Percentiles rank a stretch among this genome's conserved stretches.
These are phyloP conservation scores for Sipha maydis DNA, from an alignment of 2,888 invertebrate species.

Conservation along the genomic window DNA sequence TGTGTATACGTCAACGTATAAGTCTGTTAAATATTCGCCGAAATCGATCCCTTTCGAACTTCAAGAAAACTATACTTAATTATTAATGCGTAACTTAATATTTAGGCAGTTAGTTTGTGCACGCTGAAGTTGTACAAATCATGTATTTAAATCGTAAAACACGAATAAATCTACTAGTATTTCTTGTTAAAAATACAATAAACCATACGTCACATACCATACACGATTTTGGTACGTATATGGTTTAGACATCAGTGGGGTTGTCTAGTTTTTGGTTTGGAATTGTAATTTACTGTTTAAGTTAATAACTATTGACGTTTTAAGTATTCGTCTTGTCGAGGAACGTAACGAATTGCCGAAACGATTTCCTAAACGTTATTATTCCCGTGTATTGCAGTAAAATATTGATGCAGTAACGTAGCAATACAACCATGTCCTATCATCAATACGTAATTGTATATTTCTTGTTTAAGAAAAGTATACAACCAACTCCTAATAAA, in stretches of 20 bases:
- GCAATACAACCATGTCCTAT: slow-evolving; percentile 29
- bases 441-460: background rate
- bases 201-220: too few species aligned
- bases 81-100: background rate
- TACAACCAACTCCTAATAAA: background rate
- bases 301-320: too few species aligned
- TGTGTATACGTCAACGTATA: background rate
- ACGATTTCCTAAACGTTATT: too few species aligned
- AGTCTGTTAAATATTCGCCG: background rate
- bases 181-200: background rate
- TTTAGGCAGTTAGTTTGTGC: background rate
- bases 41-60: background rate
- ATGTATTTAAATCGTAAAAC: background rate
- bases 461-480: slow-evolving; percentile 4
- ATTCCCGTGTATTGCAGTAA: background rate
- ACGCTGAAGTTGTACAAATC: background rate
- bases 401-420: background rate
- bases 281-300: too few species aligned
- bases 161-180: background rate
- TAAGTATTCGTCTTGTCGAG: too few species aligned
- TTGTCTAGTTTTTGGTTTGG: too few species aligned
- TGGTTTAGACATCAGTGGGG: too few species aligned
- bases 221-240: too few species aligned
- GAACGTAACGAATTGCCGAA: too few species aligned
- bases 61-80: background rate